A percentile compares a stretch with the other conserved stretches of the same genome.
Conservation (phyloP, 2,113 vertebrate species). For the Petrocephalus zakoni region DNA sequence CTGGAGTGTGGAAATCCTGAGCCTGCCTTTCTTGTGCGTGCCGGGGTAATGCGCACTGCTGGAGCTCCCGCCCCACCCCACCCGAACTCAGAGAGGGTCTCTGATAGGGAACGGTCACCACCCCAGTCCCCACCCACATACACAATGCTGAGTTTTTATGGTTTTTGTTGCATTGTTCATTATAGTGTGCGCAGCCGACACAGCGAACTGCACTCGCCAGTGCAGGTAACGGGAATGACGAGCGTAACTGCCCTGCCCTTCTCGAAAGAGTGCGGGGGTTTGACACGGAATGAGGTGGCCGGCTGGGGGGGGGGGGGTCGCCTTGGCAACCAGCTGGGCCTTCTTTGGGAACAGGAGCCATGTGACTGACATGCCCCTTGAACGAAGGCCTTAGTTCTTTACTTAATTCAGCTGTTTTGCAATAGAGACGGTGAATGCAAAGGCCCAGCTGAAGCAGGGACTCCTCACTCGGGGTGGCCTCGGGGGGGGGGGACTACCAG, state of each 20-base stretch:
- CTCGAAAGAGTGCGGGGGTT: constrained; percentile 26
- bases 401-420: constrained; percentile 44
- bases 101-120: not conserved
- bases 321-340: constrained; percentile 50
- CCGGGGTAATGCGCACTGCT: constrained; percentile 32
- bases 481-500: not conserved
- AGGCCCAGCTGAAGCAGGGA: constrained; percentile 28
- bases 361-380: constrained; percentile 51
- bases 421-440: constrained; percentile 36
- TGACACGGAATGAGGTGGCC: not conserved
- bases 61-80: constrained; percentile 15
- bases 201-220: not conserved
- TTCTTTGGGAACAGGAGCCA: constrained; percentile 41
- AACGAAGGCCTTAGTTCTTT: constrained; percentile 44
- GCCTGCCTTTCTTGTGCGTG: constrained; percentile 30
- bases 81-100: not conserved
- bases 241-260: constrained; percentile 7
- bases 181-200: not conserved
- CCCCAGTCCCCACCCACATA: not conserved
- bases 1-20: constrained; percentile 37
- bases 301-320: constrained; percentile 31
- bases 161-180: constrained; percentile 1
- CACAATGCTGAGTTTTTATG: not conserved
- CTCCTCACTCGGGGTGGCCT: constrained; percentile 5
- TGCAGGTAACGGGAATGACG: not conserved